Evolutionary conservation across 2,888 invertebrate genomes (phyloP).

Genomic region (Sinhomidia bicolor): DNA sequence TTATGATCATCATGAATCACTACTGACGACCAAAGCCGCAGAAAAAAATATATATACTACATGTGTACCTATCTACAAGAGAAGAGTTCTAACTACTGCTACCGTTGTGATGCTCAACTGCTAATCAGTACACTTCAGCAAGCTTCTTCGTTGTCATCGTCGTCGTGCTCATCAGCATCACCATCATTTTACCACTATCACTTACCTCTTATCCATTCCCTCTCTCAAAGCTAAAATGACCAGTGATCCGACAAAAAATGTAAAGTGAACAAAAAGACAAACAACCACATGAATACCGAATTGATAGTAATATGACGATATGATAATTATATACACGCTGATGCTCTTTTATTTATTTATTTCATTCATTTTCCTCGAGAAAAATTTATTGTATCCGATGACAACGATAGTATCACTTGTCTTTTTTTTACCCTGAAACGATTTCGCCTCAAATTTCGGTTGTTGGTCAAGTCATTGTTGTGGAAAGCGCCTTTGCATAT

Average conservation of each 20-base stretch:
- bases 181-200: background rate
- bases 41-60: constrained; percentile 3
- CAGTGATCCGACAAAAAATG: constrained; percentile 24
- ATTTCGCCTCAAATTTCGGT: background rate
- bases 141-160: constrained; percentile 8
- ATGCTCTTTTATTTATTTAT: background rate
- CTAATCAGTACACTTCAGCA: constrained; percentile 72
- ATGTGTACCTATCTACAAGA: too few species aligned
- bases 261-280: constrained; percentile 21
- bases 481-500: too few species aligned
- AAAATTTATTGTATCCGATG: background rate
- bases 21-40: background rate
- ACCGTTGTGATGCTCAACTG: background rate
- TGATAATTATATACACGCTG: constrained; percentile 2
- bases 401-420: background rate
- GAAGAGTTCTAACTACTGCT: background rate
- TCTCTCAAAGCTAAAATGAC: constrained; percentile 10
- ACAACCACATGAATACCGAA: background rate
- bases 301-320: background rate
- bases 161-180: background rate
- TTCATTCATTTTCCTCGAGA: background rate
- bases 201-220: background rate
- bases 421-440: background rate
- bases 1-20: constrained; percentile 68
- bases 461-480: too few species aligned